phyloP scores from a whole-genome alignment of 2,888 invertebrate species.

The Drosophila kambysellisi region DNA sequence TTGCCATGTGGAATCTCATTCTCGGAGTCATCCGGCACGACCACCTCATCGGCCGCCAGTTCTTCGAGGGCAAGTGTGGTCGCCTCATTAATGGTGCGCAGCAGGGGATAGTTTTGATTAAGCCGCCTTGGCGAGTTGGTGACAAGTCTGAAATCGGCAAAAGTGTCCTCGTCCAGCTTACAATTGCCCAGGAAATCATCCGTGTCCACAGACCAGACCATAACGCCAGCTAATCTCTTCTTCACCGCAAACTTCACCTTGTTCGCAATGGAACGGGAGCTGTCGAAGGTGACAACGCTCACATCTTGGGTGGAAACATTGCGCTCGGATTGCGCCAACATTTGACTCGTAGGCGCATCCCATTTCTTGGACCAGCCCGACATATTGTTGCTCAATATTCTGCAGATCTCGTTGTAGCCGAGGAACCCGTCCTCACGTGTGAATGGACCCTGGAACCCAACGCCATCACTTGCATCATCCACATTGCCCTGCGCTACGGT shows the following conservation, averaged over 20 bases:
- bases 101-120: slow-evolving; percentile 88
- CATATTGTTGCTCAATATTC: slow-evolving; percentile 87
- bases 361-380: slow-evolving; percentile 89
- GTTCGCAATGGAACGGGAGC: slow-evolving; percentile 89
- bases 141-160: slow-evolving; percentile 85
- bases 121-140: slow-evolving; percentile 72
- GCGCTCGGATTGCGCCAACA: slow-evolving; percentile 82
- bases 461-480: slow-evolving; percentile 85
- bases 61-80: slow-evolving; percentile 86
- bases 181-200: slow-evolving; percentile 93
- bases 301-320: slow-evolving; percentile 86
- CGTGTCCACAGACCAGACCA: slow-evolving; percentile 96
- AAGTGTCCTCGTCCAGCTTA: slow-evolving; percentile 85
- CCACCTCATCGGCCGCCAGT: slow-evolving; percentile 83
- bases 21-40: slow-evolving; percentile 68
- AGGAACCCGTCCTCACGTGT: slow-evolving; percentile 93
- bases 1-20: slow-evolving; percentile 85
- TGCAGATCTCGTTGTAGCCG: slow-evolving; percentile 94
- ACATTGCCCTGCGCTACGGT: slow-evolving; percentile 83
- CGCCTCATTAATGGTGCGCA: slow-evolving; percentile 90
- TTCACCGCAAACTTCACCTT: slow-evolving; percentile 90
- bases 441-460: slow-evolving; percentile 91
- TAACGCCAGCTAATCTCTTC: slow-evolving; percentile 90
- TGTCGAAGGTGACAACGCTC: slow-evolving; percentile 91
- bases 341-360: slow-evolving; percentile 87